Percentiles rank a stretch among this genome's conserved stretches.
These are phyloP conservation scores for Cyprinus carpio DNA, from an alignment of 2,113 vertebrate species.

Conservation along the genomic window DNA sequence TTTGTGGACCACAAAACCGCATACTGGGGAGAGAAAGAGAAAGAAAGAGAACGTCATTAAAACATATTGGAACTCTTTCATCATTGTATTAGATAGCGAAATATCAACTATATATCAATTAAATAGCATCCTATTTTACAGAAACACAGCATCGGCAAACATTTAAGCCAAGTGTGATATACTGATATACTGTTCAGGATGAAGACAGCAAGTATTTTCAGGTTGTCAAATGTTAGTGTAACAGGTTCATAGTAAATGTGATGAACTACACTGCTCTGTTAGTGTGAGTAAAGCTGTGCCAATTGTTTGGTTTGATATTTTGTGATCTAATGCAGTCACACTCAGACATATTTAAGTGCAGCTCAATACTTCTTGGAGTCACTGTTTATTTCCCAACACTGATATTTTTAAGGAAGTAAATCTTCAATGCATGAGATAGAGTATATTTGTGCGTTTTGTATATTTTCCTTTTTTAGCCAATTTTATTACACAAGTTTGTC, in stretches of 20 bases:
- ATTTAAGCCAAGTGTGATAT: background rate
- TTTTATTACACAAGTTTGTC: too few species aligned
- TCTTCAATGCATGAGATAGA: background rate
- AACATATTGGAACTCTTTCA: background rate
- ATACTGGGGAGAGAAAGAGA: slow-evolving; percentile 63
- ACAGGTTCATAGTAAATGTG: background rate
- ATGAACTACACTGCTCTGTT: background rate
- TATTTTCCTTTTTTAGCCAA: background rate
- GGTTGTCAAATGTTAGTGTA: background rate
- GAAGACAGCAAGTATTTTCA: background rate
- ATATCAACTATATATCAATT: too few species aligned
- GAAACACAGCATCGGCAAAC: background rate
- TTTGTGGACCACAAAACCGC: slow-evolving; percentile 78
- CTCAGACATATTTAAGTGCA: background rate
- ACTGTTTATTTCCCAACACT: background rate
- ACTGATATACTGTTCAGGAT: background rate
- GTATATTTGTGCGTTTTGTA: background rate
- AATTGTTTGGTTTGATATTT: background rate
- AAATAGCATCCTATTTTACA: background rate
- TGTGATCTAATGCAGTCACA: background rate
- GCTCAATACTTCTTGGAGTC: background rate
- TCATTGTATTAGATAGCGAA: background rate
- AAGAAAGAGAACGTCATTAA: slow-evolving; percentile 6
- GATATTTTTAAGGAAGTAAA: background rate
- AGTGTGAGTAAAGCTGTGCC: background rate